These are phyloP conservation scores for Lasioglossum zephyrum DNA, from an alignment of 2,888 invertebrate genomes.

Conservation along the genomic window DNA sequence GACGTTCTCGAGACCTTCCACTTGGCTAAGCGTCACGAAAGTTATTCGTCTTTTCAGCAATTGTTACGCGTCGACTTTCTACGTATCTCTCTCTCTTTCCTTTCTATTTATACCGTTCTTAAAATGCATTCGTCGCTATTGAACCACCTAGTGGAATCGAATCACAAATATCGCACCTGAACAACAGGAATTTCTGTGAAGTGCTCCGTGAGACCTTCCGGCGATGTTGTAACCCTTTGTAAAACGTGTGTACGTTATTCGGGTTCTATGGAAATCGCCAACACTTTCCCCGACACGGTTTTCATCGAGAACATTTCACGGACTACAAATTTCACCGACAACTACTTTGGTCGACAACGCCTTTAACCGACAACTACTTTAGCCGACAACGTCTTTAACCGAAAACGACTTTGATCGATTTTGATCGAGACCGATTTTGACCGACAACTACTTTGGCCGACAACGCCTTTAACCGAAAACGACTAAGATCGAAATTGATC, in stretches of 20 bases:
- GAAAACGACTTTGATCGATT: too few relatives aligned
- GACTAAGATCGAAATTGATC: too few relatives aligned
- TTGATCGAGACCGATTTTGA: too few relatives aligned
- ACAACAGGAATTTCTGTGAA: neutral
- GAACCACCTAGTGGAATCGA: slow-evolving; percentile 6
- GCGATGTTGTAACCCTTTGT: neutral
- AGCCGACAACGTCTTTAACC: too few relatives aligned
- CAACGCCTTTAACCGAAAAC: too few relatives aligned
- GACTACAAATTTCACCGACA: too few relatives aligned
- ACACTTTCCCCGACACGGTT: too few relatives aligned
- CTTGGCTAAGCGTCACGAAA: neutral
- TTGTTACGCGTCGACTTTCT: slow-evolving; percentile 6
- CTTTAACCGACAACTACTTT: too few relatives aligned
- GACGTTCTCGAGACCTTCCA: slow-evolving; percentile 8
- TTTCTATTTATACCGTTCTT: slow-evolving; percentile 5
- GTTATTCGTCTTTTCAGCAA: slow-evolving; percentile 26
- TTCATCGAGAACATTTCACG: too few relatives aligned
- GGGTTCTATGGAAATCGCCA: too few relatives aligned
- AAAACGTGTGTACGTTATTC: neutral
- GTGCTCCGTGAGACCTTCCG: neutral
- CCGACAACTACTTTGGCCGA: too few relatives aligned
- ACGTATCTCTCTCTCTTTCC: slow-evolving; percentile 5
- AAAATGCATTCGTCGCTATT: slow-evolving; percentile 1
- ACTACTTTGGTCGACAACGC: too few relatives aligned
- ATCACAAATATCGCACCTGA: slow-evolving; percentile 19